Evolutionary conservation across 2,888 invertebrate species (phyloP).

Genomic region (Carabus problematicus): DNA sequence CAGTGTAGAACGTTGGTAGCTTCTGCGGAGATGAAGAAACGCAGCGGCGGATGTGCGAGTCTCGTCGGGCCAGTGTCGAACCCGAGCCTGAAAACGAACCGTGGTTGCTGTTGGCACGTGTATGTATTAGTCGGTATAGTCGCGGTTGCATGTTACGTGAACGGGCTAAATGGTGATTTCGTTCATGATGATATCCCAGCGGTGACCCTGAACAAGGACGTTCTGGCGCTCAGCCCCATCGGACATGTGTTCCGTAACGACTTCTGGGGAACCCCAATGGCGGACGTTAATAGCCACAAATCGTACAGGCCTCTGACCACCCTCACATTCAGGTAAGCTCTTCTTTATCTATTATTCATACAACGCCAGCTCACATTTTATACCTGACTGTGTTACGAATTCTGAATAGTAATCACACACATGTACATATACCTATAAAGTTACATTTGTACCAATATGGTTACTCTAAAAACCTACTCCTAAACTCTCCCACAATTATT

Average conservation of each 20-base stretch:
- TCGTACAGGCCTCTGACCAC: conserved; percentile 86
- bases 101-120: conserved; percentile 64
- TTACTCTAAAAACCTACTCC: background rate
- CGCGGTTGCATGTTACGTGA: conserved; percentile 73
- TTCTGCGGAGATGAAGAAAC: conserved; percentile 13
- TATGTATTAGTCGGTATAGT: conserved; percentile 71
- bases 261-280: conserved; percentile 91
- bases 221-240: conserved; percentile 71
- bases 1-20: no score
- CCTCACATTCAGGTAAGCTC: conserved; percentile 81
- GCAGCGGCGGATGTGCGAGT: background rate
- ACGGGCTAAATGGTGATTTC: conserved; percentile 80
- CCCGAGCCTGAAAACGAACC: background rate
- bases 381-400: conserved; percentile 9
- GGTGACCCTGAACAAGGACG: conserved; percentile 81
- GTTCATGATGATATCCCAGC: conserved; percentile 91
- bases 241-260: conserved; percentile 75
- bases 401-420: background rate
- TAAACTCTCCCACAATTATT: no score
- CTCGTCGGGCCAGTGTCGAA: conserved; percentile 57
- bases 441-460: background rate
- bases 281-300: conserved; percentile 83
- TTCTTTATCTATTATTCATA: conserved; percentile 32
- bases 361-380: conserved; percentile 7
- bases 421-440: background rate